These are phyloP conservation scores for Apodemus speciosus DNA, from an alignment of 2,113 vertebrate genomes.

Conservation along the genomic window DNA sequence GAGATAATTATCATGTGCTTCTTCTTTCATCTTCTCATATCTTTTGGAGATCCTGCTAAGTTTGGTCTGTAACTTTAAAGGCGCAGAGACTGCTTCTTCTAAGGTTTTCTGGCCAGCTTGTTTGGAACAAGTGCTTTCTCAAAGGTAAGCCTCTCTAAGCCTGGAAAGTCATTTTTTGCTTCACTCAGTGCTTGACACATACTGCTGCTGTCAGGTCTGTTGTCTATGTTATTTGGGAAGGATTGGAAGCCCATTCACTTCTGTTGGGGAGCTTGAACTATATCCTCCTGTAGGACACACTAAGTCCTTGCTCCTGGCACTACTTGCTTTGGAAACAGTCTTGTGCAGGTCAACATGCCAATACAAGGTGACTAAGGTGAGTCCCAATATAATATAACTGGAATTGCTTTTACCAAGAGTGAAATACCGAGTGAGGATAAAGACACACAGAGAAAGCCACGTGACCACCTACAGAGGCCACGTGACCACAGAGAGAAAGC, in stretches of 20 bases:
- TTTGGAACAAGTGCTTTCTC: background rate
- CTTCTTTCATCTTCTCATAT: background rate
- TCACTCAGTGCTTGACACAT: background rate
- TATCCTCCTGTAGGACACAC: background rate
- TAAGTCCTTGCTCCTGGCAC: background rate
- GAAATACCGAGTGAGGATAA: background rate
- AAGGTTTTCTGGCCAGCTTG: background rate
- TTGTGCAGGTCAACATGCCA: too few relatives aligned
- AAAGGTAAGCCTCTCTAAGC: background rate
- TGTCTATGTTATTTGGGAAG: background rate
- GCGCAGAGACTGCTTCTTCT: conserved; percentile 21
- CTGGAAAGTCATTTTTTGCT: too few relatives aligned
- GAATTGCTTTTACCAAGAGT: background rate
- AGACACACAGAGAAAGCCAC: background rate
- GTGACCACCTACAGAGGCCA: background rate
- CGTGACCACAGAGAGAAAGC: background rate
- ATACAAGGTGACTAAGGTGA: background rate
- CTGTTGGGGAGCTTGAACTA: background rate
- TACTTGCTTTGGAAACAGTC: background rate
- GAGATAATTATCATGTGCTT: conserved; percentile 28
- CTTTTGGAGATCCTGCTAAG: conserved; percentile 8
- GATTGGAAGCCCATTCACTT: background rate
- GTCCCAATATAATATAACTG: background rate
- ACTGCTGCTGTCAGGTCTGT: accelerated
- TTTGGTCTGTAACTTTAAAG: conserved; percentile 48